Evolutionary conservation across 2,113 vertebrate genomes (phyloP).

Genomic region (Furnarius figulus): DNA sequence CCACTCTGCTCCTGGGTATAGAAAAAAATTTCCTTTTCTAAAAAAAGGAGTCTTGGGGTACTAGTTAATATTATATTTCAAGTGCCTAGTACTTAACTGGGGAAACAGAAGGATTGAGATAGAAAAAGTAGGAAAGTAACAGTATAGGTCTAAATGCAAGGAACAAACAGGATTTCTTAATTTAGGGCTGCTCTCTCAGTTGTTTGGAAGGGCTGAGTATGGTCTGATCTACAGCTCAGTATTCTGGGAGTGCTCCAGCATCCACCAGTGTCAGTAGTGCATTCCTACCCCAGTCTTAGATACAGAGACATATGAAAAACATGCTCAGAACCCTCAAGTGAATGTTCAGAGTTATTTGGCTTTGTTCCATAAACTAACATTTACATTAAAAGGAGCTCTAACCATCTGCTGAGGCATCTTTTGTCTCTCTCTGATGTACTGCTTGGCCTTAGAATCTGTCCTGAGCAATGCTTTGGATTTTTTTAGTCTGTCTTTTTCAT

Average conservation of each 20-base stretch:
- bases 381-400: not conserved
- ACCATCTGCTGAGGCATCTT: not conserved
- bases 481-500: not conserved
- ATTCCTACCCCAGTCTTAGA: not conserved
- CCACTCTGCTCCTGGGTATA: not conserved
- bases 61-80: not conserved
- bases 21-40: not conserved
- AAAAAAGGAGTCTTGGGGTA: not conserved
- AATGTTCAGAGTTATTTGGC: not conserved
- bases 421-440: not conserved
- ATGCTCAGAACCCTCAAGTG: not conserved
- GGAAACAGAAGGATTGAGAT: not conserved
- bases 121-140: not conserved
- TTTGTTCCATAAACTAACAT: not conserved
- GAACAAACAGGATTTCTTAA: not conserved
- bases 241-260: not conserved
- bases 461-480: not conserved
- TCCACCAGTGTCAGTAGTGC: no score
- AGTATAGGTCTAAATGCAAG: not conserved
- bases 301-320: not conserved
- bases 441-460: not conserved
- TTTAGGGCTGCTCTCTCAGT: not conserved
- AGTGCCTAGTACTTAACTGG: not conserved
- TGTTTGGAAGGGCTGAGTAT: not conserved
- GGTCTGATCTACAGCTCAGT: not conserved